Evolutionary conservation across 1,140 invertebrate species (phyloP), one percentile per base, ranked within the genome.

Genomic region (Oedothorax gibbosus): DNA sequence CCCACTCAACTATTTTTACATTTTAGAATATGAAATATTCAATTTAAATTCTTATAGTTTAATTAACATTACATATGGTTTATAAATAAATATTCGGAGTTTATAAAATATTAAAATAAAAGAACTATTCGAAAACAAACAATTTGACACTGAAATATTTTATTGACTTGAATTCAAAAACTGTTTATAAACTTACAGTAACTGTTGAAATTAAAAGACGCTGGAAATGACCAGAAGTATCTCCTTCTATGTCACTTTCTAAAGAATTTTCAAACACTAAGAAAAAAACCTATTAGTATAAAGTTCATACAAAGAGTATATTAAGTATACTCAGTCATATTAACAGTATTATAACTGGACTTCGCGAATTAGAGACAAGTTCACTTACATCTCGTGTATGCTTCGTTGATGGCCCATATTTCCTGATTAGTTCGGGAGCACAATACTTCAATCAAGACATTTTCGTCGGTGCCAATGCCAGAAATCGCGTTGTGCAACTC

Each of bases 141-240:
- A 35, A 35, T 35, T 35, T 2, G 35, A 5, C 35, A 35, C 1
- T 35, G 2, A 35, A 5, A 2, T 2, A 35, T 35, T 35, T 1
- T 35, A 35, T 1, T 5, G 5, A 35, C 1, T 35, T 35, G 2
- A 35, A 35, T 35, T 35, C 35, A 1, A 35, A 35, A 35, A 35
- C 1, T 35, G 5, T 35, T 35, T 35, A 35, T 60, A 15, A 21
- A 81, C 71, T 64, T 87, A 87, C 87, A 54, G 86, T 87, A 20
- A 90, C 86, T 21, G 90, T 87, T 14, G 91, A 90, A 20, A 99
- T 94, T 71, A 98, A 93, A 6, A 99, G 91, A 79, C 96, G 93
- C 90, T 96, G 95, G 91, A 99, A 99, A 89, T 96, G 93, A 4
- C 96, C 98, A 3, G 96, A 98, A 20, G 97, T 98, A 88, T 99